Evolutionary conservation across 2,888 invertebrate species (phyloP).

Genomic region (Drosophila neonasuta): DNA sequence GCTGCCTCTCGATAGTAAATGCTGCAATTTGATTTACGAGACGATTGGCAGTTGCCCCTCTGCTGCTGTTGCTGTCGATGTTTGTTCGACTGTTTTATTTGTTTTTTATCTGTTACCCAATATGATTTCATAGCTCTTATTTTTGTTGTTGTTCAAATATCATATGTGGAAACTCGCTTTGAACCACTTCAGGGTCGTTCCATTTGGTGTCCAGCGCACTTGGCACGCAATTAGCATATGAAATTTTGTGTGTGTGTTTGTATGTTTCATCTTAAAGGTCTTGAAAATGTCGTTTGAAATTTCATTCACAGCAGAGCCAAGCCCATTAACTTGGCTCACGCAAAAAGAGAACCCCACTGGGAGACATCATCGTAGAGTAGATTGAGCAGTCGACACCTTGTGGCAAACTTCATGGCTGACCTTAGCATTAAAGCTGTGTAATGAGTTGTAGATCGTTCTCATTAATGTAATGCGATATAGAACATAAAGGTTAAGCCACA

Average conservation of each 20-base stretch:
- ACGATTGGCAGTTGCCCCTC: conserved; percentile 32
- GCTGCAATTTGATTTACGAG: conserved; percentile 63
- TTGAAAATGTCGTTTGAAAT: conserved; percentile 60
- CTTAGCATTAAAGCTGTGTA: conserved; percentile 35
- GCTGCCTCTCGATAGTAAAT: conserved; percentile 40
- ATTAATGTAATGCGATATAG: conserved; percentile 31
- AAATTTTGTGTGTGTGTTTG: conserved; percentile 44
- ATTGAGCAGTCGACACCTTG: conserved; percentile 5
- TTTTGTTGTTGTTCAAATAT: conserved; percentile 37
- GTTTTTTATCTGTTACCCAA: conserved; percentile 43
- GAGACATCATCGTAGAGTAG: not conserved
- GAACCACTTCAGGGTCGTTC: conserved; percentile 62
- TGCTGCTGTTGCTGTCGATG: conserved; percentile 9
- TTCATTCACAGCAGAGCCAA: conserved; percentile 43
- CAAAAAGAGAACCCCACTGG: conserved; percentile 6
- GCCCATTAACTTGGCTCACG: conserved; percentile 33
- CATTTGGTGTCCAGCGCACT: conserved; percentile 59
- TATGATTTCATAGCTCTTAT: conserved; percentile 41
- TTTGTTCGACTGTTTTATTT: conserved; percentile 34
- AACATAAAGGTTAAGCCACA: conserved; percentile 13
- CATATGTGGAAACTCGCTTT: conserved; percentile 11
- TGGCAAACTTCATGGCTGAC: conserved; percentile 32
- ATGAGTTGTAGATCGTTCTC: conserved; percentile 44
- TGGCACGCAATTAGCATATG: conserved; percentile 71
- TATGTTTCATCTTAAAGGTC: conserved; percentile 29